phyloP scores from a whole-genome alignment of 2,113 vertebrate species.

The Gambusia affinis region DNA sequence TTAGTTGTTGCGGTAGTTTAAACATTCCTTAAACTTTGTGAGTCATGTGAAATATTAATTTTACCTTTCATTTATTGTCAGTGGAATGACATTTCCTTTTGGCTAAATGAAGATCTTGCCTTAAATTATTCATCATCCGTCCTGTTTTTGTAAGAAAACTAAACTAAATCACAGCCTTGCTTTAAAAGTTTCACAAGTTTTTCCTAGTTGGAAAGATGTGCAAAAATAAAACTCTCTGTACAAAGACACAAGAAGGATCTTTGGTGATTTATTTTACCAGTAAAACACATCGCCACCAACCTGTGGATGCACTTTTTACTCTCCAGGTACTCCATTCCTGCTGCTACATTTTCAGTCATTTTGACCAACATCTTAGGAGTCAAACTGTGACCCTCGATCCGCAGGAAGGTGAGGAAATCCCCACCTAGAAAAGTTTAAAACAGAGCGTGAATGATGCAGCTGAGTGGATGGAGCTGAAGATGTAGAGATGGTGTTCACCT shows the following conservation, averaged over 20 bases:
- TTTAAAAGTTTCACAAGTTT: background rate
- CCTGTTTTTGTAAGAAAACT: background rate
- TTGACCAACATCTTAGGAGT: conserved; percentile 83
- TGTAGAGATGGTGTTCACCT: conserved; percentile 76
- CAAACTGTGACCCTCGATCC: conserved; percentile 81
- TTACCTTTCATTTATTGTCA: background rate
- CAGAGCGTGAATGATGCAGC: background rate
- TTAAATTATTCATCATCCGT: background rate
- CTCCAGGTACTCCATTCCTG: conserved; percentile 95
- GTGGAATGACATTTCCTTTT: background rate
- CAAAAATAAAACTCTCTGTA: background rate
- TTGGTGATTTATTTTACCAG: background rate
- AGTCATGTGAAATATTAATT: background rate
- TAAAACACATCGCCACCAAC: conserved; percentile 65
- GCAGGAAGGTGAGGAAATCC: conserved; percentile 92
- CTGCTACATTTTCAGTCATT: conserved; percentile 89
- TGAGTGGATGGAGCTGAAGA: background rate
- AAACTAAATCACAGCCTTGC: background rate
- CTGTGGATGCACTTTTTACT: conserved; percentile 96
- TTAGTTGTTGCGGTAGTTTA: background rate
- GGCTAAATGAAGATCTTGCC: background rate
- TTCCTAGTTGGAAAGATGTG: background rate
- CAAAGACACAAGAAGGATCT: background rate
- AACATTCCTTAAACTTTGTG: no score
- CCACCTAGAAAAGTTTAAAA: conserved; percentile 82